A percentile compares a stretch with the other conserved stretches of the same genome.
These are phyloP conservation scores for Pseudorasbora parva DNA, from an alignment of 2,113 vertebrate species.

Conservation along the genomic window DNA sequence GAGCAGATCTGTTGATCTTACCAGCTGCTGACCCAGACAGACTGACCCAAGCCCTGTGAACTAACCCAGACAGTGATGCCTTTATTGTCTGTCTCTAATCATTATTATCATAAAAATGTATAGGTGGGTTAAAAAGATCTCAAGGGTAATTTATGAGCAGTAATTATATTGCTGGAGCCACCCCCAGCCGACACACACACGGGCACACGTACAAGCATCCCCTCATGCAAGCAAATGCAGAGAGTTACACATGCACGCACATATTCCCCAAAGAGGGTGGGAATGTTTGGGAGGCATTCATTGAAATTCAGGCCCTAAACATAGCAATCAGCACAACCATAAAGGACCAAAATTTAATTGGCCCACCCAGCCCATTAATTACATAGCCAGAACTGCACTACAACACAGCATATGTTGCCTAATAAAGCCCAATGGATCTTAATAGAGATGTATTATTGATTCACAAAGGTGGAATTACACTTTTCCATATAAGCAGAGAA, in stretches of 20 bases:
- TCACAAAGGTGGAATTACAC: constrained; percentile 66
- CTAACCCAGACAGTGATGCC: background rate
- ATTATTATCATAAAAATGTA: constrained; percentile 44
- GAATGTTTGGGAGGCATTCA: constrained; percentile 61
- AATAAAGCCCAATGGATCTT: constrained; percentile 71
- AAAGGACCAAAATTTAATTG: constrained; percentile 77
- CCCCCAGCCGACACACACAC: constrained; percentile 29
- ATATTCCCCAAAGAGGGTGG: constrained; percentile 54
- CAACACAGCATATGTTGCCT: constrained; percentile 72
- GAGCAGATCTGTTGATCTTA: background rate
- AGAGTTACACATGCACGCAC: constrained; percentile 44
- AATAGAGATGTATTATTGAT: constrained; percentile 69
- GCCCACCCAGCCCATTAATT: constrained; percentile 75
- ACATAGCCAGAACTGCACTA: constrained; percentile 65
- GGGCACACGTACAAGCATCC: constrained; percentile 52
- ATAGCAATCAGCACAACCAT: constrained; percentile 74
- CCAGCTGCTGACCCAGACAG: constrained; percentile 3
- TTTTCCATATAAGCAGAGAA: constrained; percentile 48
- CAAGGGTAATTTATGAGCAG: constrained; percentile 55
- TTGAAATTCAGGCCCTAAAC: constrained; percentile 70
- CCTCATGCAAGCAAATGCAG: constrained; percentile 49
- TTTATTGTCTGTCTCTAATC: constrained; percentile 26
- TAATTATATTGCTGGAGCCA: constrained; percentile 48
- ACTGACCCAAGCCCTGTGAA: constrained; percentile 2
- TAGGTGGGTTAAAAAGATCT: constrained; percentile 43